phyloP scores from a whole-genome alignment of 30 jellyfish, hydroid and myxozoan genomes.

The Pseudorhiza aurosa region DNA sequence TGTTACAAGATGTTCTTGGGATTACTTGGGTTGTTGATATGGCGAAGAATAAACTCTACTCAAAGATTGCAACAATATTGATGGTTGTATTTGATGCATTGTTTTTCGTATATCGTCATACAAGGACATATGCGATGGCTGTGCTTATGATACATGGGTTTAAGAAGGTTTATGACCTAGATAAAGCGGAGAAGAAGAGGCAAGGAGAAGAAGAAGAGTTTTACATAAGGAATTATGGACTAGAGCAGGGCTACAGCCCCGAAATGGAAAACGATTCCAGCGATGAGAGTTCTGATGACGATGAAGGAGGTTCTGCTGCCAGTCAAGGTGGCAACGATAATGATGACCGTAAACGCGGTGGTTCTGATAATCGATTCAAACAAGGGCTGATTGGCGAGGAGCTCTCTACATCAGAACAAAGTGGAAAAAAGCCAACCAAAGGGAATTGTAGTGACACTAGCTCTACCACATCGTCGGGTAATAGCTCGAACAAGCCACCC shows the following conservation, averaged over 20 bases:
- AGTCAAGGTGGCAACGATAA: neutral
- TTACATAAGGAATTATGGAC: neutral
- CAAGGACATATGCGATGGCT: conserved; percentile 73
- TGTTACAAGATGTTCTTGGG: conserved; percentile 23
- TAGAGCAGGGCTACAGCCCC: conserved; percentile 1
- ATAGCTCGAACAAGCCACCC: neutral
- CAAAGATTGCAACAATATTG: conserved; percentile 18
- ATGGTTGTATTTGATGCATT: conserved; percentile 38
- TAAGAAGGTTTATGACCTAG: conserved; percentile 53
- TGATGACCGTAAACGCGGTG: neutral
- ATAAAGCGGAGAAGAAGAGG: conserved; percentile 25
- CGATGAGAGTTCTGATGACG: neutral
- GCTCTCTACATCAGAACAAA: conserved; percentile 15
- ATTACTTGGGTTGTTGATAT: conserved; percentile 42
- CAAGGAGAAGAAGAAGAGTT: conserved; percentile 15
- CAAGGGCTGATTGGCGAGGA: conserved; percentile 34
- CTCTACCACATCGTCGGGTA: neutral
- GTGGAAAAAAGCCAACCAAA: neutral
- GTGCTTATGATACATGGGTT: conserved; percentile 59
- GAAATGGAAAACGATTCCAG: neutral
- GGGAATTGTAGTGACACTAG: conserved; percentile 10
- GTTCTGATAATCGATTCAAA: neutral
- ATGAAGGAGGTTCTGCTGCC: neutral
- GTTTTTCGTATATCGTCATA: conserved; percentile 70
- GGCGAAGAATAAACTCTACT: conserved; percentile 14